These are phyloP conservation scores for Macaca fascicularis DNA, from an alignment of 2,113 vertebrate genomes.

Conservation along the genomic window T2T-MFA8v1.1 NC_088386.1:97178001-97178500, in stretches of 20 bases:
- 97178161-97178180: slow-evolving; percentile 84
- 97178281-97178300: slow-evolving; percentile 86
- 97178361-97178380: not conserved
- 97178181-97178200: slow-evolving; percentile 80
- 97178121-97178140: slow-evolving; percentile 94
- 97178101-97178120: not conserved
- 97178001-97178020: not conserved
- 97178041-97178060: not conserved
- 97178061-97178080: not conserved
- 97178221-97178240: slow-evolving; percentile 93
- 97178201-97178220: slow-evolving; percentile 91
- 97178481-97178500: not conserved
- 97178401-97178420: not conserved
- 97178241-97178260: slow-evolving; percentile 86
- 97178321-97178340: slow-evolving; percentile 84
- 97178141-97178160: slow-evolving; percentile 91
- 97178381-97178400: slow-evolving; percentile 3
- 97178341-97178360: slow-evolving; percentile 21
- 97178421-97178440: not conserved
- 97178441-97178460: not conserved
- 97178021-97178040: not conserved
- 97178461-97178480: not conserved
- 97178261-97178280: slow-evolving; percentile 88
- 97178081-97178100: not conserved
- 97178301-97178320: slow-evolving; percentile 84